Percentiles rank a stretch among this genome's conserved stretches.
Conservation (phyloP, 2,113 vertebrate genomes). For the Hippocampus zosterae region DNA sequence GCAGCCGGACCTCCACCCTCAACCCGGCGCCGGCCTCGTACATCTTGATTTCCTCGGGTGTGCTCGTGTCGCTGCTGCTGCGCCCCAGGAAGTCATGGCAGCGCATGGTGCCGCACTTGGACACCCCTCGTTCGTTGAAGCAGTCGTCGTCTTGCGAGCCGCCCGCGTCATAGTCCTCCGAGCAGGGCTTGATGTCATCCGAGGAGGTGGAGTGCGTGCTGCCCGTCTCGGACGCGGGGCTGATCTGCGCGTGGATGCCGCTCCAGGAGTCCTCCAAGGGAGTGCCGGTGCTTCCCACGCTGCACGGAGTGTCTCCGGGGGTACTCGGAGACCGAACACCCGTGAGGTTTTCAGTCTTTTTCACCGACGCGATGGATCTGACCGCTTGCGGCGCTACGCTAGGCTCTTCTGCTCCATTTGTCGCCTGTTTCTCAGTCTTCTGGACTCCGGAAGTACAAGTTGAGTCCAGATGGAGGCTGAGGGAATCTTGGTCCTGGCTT, state of each 20-base stretch:
- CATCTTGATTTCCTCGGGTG: constrained; percentile 92
- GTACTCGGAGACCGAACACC: constrained; percentile 11
- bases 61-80: constrained; percentile 97
- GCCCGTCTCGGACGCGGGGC: constrained; percentile 88
- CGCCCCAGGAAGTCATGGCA: constrained; percentile 94
- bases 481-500: constrained; percentile 19
- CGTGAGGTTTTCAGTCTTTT: constrained; percentile 17
- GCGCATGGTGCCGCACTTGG: constrained; percentile 92
- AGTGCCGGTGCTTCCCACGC: constrained; percentile 70
- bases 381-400: constrained; percentile 1
- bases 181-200: constrained; percentile 95
- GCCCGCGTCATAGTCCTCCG: constrained; percentile 97
- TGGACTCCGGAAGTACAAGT: constrained; percentile 19
- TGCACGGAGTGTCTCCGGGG: constrained; percentile 71
- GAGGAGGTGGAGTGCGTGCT: constrained; percentile 91
- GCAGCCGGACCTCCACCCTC: constrained; percentile 87
- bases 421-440: constrained; percentile 18
- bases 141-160: constrained; percentile 96
- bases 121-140: constrained; percentile 85
- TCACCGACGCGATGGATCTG: constrained; percentile 14
- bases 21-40: constrained; percentile 80
- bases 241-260: constrained; percentile 77
- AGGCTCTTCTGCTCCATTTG: constrained; percentile 6
- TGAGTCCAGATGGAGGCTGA: constrained; percentile 8
- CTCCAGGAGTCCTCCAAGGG: constrained; percentile 80